Conservation (phyloP, 2,113 vertebrate species). For the Danionella cerebrum region DNA sequence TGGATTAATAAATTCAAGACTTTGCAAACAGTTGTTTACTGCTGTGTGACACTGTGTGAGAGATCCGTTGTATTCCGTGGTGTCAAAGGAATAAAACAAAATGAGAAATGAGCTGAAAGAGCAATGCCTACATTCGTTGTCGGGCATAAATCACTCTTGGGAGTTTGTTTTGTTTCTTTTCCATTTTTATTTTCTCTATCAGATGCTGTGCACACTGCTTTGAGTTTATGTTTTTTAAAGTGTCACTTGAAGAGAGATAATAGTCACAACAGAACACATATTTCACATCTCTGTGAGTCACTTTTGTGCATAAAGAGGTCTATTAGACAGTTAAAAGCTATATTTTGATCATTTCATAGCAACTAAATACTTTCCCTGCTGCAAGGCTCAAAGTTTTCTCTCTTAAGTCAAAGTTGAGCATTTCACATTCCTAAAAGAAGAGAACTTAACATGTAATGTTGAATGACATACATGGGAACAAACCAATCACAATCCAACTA, state of each 20-base stretch:
- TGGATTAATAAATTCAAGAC: conserved; percentile 45
- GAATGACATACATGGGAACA: too few relatives aligned
- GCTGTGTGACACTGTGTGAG: conserved; percentile 17
- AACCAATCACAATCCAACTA: too few relatives aligned
- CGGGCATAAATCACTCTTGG: conserved; percentile 12
- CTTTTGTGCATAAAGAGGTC: not conserved
- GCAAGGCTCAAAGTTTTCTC: too few relatives aligned
- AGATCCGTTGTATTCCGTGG: conserved; percentile 25
- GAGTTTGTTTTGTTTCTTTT: not conserved
- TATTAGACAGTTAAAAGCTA: not conserved
- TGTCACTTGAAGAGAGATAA: not conserved
- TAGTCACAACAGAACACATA: not conserved
- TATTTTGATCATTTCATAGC: too few relatives aligned
- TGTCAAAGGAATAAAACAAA: conserved; percentile 31
- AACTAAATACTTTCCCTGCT: too few relatives aligned
- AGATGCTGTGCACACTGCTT: not conserved
- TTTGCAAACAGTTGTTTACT: conserved; percentile 42
- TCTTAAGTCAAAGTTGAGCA: too few relatives aligned
- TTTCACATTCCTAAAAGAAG: too few relatives aligned
- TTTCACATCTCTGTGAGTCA: not conserved
- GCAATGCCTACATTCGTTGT: conserved; percentile 10
- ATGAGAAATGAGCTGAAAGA: conserved; percentile 15
- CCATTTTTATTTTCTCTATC: not conserved
- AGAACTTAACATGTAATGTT: too few relatives aligned
- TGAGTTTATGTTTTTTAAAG: not conserved